A percentile compares a stretch with the other conserved stretches of the same genome.
These are phyloP conservation scores for Pedicia rivosa DNA, from an alignment of 2,888 invertebrate species.

Conservation along the genomic window DNA sequence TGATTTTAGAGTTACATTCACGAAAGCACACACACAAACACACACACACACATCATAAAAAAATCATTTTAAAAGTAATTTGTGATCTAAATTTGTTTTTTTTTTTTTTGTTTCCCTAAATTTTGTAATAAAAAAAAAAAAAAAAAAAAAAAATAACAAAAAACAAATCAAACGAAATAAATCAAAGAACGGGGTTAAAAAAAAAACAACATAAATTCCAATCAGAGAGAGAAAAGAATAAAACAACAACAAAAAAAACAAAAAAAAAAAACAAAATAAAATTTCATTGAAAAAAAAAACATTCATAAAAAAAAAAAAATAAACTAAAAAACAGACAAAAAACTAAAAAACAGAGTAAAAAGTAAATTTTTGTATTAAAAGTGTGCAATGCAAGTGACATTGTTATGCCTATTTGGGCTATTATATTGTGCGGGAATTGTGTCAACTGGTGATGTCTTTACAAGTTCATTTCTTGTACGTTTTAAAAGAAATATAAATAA, in stretches of 20 bases:
- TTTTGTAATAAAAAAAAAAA: no score
- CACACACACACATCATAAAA: no score
- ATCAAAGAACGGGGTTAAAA: no score
- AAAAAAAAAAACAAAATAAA: not conserved
- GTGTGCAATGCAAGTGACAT: conserved; percentile 12
- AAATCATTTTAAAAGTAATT: no score
- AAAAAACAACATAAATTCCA: no score
- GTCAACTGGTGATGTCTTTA: conserved; percentile 54
- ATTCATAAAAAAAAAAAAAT: not conserved
- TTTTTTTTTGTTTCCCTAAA: no score
- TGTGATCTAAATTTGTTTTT: no score
- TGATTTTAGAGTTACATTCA: no score
- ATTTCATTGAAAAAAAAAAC: not conserved
- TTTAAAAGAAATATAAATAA: conserved; percentile 64
- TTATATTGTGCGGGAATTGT: conserved; percentile 9
- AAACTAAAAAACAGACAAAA: not conserved
- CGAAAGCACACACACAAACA: no score
- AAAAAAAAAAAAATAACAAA: no score
- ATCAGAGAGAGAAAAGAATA: no score
- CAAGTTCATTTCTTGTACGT: conserved; percentile 88
- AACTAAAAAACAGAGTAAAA: not conserved
- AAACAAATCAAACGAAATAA: no score
- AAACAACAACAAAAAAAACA: not conserved
- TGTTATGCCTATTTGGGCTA: conserved; percentile 12
- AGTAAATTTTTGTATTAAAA: not conserved